Evolutionary conservation across 2,888 invertebrate species (phyloP), one percentile per base, ranked within the genome.

Genomic region (Salpingus planirostris): DNA sequence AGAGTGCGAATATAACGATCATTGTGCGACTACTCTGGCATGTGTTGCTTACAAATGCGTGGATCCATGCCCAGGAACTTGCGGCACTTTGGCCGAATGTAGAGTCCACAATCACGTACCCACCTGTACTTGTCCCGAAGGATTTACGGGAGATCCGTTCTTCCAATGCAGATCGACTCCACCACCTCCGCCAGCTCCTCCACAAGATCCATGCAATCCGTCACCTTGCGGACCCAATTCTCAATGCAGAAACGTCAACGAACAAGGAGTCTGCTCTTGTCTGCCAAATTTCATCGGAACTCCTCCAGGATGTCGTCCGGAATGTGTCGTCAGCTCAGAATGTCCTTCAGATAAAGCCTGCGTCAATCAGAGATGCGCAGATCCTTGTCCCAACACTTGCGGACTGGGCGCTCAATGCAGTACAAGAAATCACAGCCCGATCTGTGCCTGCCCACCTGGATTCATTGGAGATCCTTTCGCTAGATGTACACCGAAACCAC

Each of bases 221-320:
- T 78, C 85, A 13, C 89, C 90, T 0, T 91, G 90, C 59, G 91
- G 90, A 28, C 85, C 87, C 1, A 87, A 88, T 59, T 86, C 87
- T 56, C 82, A 86, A 56, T 90, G 90, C 43, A 74, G 86, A 51
- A 77, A 78, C 50, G 76, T 82, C 4, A 83, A 86, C 50, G 69
- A 72, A 48, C 85, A 85, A 66, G 86, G 87, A 1, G 87, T 86
- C 1, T 91, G 90, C 59, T 85, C 87, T 1, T 91, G 89, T 52
- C 69, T 81, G 43, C 80, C 81, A 1, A 80, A 79, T 47, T 87
- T 82, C 50, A 71, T 80, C 27, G 87, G 86, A 32, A 76, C 76
- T 38, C 88, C 88, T 29, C 86, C 86, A 1, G 74, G 73, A 30
- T 90, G 91, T 55, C 69, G 86, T 40, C 89, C 89, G 3, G 86